Evolutionary conservation across 1,140 invertebrate genomes (phyloP), one percentile per base, ranked within the genome.

Genomic region (Philaenus spumarius): DNA sequence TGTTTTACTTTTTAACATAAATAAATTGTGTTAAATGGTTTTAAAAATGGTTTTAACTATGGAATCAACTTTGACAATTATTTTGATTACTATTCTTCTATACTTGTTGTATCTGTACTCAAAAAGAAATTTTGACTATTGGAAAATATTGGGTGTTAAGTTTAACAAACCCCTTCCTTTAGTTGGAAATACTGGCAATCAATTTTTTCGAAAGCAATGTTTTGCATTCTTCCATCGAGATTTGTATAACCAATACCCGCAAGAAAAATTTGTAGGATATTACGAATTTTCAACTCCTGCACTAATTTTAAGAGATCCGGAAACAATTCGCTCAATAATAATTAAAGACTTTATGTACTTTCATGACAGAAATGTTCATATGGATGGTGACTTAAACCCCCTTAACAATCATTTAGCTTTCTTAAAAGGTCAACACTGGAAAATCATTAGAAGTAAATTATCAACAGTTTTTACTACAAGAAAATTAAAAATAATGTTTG

Each of bases 281-380:
- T 79, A 71, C 15, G 68, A 75, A 1, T 69, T 77, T 9, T 64
- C 70, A 19, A 72, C 70, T 15, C 79, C 79, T 0, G 63, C 71
- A 2, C 48, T 81, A 1, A 68, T 78, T 15, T 17, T 80, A 0
- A 67, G 71, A 4, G 79, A 82, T 63, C 73, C 75, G 0, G 72
- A 79, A 7, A 60, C 82, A 0, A 71, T 81, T 14, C 76, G 73
- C 53, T 61, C 59, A 15, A 64, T 81, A 4, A 70, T 72, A 42
- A 67, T 78, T 0, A 79, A 78, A 62, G 77, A 81, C 60, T 81
- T 81, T 45, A 53, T 66, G 0, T 66, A 66, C 58, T 81, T 82
- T 58, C 58, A 64, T 6, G 76, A 80, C 59, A 66, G 78, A 26
- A 70, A 72, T 4, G 69, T 73, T 52, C 67, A 67, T 45, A 45